A percentile compares a stretch with the other conserved stretches of the same genome.
These are phyloP conservation scores for Agonum fuliginosum DNA, from an alignment of 2,888 invertebrate genomes.

Conservation along the genomic window DNA sequence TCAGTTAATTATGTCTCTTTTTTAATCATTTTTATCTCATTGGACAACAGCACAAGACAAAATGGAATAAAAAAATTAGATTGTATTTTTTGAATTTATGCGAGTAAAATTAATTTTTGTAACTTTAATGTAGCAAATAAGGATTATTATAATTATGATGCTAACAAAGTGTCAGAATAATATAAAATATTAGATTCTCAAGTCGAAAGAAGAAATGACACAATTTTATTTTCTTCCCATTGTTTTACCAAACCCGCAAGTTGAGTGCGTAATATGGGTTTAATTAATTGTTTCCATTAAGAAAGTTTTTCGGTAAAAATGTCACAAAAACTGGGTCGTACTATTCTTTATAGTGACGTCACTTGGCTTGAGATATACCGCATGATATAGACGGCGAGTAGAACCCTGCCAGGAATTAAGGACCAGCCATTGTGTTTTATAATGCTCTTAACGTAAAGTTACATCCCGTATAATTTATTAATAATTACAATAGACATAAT, in stretches of 20 bases:
- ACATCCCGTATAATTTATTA: slow-evolving; percentile 27
- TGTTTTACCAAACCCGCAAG: not conserved
- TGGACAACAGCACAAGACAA: no score
- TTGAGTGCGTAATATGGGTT: slow-evolving; percentile 5
- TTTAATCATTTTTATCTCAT: no score
- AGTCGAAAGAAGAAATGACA: not conserved
- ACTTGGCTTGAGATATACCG: slow-evolving; percentile 26
- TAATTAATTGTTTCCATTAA: slow-evolving; percentile 30
- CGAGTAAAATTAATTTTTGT: no score
- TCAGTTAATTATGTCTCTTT: no score
- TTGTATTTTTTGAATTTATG: no score
- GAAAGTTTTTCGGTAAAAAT: slow-evolving; percentile 21
- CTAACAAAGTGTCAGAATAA: no score
- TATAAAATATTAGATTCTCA: no score
- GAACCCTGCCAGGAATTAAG: slow-evolving; percentile 25
- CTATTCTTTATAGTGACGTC: slow-evolving; percentile 20
- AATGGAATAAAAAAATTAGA: no score
- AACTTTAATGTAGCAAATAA: no score
- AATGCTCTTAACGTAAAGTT: slow-evolving; percentile 31
- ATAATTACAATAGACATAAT: slow-evolving; percentile 26
- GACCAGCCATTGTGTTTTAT: slow-evolving; percentile 30
- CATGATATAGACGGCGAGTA: slow-evolving; percentile 22
- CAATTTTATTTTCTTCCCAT: not conserved
- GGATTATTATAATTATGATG: no score
- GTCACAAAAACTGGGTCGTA: slow-evolving; percentile 28